Base-by-base conservation (phyloP, 2,888 invertebrate species). In the Elysia crispata region DNA sequence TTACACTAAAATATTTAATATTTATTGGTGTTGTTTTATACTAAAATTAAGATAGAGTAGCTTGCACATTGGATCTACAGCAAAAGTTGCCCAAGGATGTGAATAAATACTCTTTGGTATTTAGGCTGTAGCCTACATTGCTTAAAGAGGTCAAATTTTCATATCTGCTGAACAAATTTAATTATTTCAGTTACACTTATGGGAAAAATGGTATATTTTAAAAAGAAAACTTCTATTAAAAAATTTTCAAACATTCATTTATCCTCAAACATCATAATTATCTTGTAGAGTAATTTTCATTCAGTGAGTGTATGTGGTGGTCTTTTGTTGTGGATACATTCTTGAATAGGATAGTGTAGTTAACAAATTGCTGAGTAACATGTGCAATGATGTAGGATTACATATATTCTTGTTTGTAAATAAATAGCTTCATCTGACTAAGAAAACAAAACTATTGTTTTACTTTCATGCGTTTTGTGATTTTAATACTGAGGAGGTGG, bases 381-480 rank as follows among this genome's bases (percentile, higher is more conserved):
- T 62, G 62, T 23, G n/a, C 30, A 66, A 66, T 25, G 25, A 66
- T 66, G 66, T 25, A 66, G 66, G 25, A 66, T 25, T 15, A 20
- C 31, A 18, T 41, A 15, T 69, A 50, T 15, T 70, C 30, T 41
- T 23, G n/a, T 70, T 41, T 70, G 50, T 31, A 49, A 70, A 18
- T 25, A 50, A 20, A 70, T 18, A 13, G 41, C 41, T 49, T 6
- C 66, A 41, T 49, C 49, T 70, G 20, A 23, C 8, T 23, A 13
- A 70, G 25, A 41, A 41, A 41, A 41, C 41, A 41, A 41, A 41
- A n/a, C n/a, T n/a, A n/a, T 41, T 11, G 11, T 41, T 41, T 41
- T 6, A 41, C 41, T 41, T 41, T 41, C 11, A 41, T 41, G 5
- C 3, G 41, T 41, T 6, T 6, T 11, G 11, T 41, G 11, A 41